These are phyloP conservation scores for Mareca strepera DNA, from an alignment of 2,797 vertebrate species.

Conservation along the genomic window DNA sequence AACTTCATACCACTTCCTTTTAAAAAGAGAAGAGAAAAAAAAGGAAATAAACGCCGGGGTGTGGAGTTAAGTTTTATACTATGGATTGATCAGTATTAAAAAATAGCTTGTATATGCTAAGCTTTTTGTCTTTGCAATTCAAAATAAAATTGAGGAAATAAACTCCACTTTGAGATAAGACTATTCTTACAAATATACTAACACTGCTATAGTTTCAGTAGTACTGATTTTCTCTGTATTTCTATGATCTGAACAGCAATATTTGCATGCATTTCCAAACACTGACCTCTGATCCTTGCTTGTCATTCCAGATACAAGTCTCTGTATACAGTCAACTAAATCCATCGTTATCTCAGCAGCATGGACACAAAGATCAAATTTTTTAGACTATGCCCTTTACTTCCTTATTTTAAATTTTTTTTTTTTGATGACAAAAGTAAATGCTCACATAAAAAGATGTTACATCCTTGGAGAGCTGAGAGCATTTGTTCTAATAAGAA, in stretches of 20 bases:
- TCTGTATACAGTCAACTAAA: constrained; percentile 18
- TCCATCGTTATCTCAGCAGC: constrained; percentile 14
- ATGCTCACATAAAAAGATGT: background rate
- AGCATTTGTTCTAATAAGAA: constrained; percentile 34
- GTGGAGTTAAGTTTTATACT: constrained; percentile 20
- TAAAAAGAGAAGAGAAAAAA: background rate
- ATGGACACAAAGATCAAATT: background rate
- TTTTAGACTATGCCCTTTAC: constrained; percentile 19
- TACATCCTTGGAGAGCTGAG: constrained; percentile 4
- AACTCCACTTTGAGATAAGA: constrained; percentile 2
- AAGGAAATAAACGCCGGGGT: background rate
- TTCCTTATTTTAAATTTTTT: background rate
- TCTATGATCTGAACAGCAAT: background rate
- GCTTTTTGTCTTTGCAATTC: constrained; percentile 36
- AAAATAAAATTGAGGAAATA: constrained; percentile 21
- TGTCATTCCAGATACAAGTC: constrained; percentile 22
- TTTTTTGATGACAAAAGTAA: constrained; percentile 31
- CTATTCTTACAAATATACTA: background rate
- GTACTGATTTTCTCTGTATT: constrained; percentile 24
- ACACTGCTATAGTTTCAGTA: background rate
- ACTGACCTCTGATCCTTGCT: constrained; percentile 3
- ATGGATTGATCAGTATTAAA: background rate
- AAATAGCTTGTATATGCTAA: constrained; percentile 2
- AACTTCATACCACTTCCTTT: background rate
- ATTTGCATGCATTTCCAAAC: constrained; percentile 24